phyloP scores from a whole-genome alignment of 2,113 vertebrate genomes.

The Xenopus laevis region DNA sequence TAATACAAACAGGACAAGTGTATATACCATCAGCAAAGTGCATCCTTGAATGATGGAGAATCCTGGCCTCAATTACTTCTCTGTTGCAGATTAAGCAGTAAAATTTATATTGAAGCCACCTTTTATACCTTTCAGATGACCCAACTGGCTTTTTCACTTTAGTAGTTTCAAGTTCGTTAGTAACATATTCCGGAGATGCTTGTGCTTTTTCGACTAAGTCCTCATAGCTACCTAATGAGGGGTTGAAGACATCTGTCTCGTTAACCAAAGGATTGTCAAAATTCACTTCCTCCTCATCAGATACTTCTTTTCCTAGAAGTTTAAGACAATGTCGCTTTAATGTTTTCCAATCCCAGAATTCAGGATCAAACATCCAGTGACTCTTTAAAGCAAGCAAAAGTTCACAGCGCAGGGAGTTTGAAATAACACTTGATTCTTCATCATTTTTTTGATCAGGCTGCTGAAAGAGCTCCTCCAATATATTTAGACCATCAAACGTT shows the following conservation, averaged over 20 bases:
- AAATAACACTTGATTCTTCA: constrained; percentile 84
- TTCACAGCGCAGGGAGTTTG: constrained; percentile 94
- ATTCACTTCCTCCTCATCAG: constrained; percentile 73
- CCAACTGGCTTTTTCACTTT: constrained; percentile 68
- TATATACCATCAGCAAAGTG: constrained; percentile 79
- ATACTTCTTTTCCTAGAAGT: constrained; percentile 78
- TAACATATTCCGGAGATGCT: constrained; percentile 46
- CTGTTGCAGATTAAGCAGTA: constrained; percentile 87
- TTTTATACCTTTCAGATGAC: constrained; percentile 73
- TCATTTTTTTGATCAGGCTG: constrained; percentile 93
- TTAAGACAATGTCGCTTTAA: constrained; percentile 85
- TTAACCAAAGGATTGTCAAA: constrained; percentile 63
- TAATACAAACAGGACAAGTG: constrained; percentile 86
- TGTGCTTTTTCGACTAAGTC: constrained; percentile 62
- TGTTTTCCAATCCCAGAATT: constrained; percentile 99
- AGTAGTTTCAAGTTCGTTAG: constrained; percentile 61
- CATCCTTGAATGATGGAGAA: constrained; percentile 90
- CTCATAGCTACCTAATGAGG: constrained; percentile 64
- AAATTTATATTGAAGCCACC: constrained; percentile 82
- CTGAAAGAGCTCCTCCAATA: constrained; percentile 83
- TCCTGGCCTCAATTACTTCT: constrained; percentile 78
- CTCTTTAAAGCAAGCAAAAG: constrained; percentile 90
- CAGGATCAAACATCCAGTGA: constrained; percentile 95
- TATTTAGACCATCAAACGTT: constrained; percentile 72
- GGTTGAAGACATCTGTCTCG: constrained; percentile 68